Conservation (phyloP, 2,888 invertebrate species). For the Camptogramma bilineatum region DNA sequence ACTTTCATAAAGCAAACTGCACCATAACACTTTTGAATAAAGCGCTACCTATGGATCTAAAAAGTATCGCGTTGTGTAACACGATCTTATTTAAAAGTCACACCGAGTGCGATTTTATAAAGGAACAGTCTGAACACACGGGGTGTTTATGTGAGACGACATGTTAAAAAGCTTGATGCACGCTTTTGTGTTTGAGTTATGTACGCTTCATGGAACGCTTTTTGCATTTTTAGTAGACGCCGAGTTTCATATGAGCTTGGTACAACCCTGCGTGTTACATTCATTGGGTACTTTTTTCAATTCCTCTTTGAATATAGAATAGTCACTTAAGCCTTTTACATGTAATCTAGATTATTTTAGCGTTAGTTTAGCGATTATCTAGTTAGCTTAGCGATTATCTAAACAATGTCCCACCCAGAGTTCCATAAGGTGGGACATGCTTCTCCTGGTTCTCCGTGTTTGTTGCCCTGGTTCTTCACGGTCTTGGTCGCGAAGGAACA, state of each 20-base stretch:
- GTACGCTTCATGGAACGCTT: conserved; percentile 43
- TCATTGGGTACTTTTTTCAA: neutral
- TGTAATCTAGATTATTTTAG: neutral
- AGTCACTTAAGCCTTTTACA: neutral
- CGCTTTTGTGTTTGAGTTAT: conserved; percentile 55
- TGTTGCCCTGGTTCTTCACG: too few relatives aligned
- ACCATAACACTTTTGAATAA: conserved; percentile 11
- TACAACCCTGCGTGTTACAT: conserved; percentile 10
- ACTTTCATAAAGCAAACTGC: conserved; percentile 19
- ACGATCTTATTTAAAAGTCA: conserved; percentile 75
- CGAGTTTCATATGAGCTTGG: conserved; percentile 19
- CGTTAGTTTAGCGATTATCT: too few relatives aligned
- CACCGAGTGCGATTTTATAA: conserved; percentile 65
- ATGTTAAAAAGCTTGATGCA: conserved; percentile 52
- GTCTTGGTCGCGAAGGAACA: too few relatives aligned
- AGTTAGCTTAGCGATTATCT: too few relatives aligned
- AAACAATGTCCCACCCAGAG: too few relatives aligned
- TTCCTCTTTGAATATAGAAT: neutral
- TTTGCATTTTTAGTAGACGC: conserved; percentile 41
- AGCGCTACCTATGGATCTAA: conserved; percentile 7
- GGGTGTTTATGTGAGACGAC: conserved; percentile 35
- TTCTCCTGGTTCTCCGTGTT: too few relatives aligned
- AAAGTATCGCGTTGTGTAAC: conserved; percentile 61
- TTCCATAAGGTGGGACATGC: too few relatives aligned
- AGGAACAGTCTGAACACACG: conserved; percentile 50